Evolutionary conservation across 2,888 invertebrate species (phyloP).

Genomic region (Resseliella maxima): DNA sequence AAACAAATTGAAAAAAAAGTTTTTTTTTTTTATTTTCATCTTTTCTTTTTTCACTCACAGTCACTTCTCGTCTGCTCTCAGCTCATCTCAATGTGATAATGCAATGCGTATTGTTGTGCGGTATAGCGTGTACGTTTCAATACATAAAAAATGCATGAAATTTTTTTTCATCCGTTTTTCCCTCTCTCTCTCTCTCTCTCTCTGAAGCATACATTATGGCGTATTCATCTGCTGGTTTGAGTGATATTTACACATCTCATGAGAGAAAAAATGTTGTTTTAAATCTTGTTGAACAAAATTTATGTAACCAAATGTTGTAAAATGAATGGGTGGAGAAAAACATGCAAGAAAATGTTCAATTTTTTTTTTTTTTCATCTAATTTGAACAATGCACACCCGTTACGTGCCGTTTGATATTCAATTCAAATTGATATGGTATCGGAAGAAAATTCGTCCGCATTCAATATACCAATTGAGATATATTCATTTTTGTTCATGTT

Average conservation of each 20-base stretch:
- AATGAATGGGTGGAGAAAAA: neutral
- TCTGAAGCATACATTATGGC: conserved; percentile 48
- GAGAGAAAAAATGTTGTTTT: neutral
- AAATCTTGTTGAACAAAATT: neutral
- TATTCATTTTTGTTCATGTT: neutral
- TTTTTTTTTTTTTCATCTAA: no score
- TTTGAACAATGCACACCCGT: conserved; percentile 8
- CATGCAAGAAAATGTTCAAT: neutral
- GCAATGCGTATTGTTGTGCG: neutral
- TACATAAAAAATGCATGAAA: conserved; percentile 36
- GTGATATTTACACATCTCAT: neutral
- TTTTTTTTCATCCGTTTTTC: neutral
- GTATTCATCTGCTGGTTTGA: neutral
- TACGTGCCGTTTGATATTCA: neutral
- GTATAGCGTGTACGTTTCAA: conserved; percentile 25
- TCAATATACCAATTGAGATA: neutral
- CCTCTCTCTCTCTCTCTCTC: no score
- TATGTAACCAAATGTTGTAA: neutral
- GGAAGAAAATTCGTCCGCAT: neutral
- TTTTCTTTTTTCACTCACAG: neutral
- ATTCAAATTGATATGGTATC: neutral
- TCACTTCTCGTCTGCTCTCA: neutral
- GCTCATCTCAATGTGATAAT: neutral
- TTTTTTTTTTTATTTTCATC: neutral
- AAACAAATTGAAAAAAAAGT: neutral